These are phyloP conservation scores for Danio tinwini DNA, from an alignment of 2,797 vertebrate species.

Conservation along the genomic window DNA sequence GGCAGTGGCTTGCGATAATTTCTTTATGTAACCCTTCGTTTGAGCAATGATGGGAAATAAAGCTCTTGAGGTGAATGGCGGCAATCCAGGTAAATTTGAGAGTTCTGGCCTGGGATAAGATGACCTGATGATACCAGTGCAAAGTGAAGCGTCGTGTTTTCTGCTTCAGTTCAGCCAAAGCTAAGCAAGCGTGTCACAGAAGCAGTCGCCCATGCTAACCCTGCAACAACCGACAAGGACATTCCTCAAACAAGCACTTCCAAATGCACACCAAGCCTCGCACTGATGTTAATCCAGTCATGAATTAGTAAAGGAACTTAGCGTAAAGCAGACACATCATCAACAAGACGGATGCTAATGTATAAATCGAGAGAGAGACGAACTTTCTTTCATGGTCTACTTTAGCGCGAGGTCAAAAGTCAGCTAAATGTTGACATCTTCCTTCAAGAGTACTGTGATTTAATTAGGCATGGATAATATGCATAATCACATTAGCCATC, in stretches of 20 bases:
- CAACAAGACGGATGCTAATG: conserved; percentile 56
- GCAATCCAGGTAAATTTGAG: conserved; percentile 15
- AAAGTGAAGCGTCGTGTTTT: conserved; percentile 73
- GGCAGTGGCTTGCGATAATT: conserved; percentile 8
- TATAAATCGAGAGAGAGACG: conserved; percentile 56
- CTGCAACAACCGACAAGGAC: conserved; percentile 25
- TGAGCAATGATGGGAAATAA: conserved; percentile 4
- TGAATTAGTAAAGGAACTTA: conserved; percentile 70
- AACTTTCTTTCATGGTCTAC: conserved; percentile 42
- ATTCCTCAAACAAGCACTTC: conserved; percentile 28
- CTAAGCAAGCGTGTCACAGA: conserved; percentile 79
- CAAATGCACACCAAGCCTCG: conserved; percentile 5
- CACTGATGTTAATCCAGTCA: conserved; percentile 72
- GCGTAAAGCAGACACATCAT: conserved; percentile 59
- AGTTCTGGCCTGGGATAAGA: conserved; percentile 53
- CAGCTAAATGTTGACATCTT: conserved; percentile 60
- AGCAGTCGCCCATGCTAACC: conserved; percentile 7
- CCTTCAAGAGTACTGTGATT: conserved; percentile 55
- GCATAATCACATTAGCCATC: conserved; percentile 76
- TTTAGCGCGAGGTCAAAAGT: conserved; percentile 67
- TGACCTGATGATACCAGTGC: conserved; percentile 63
- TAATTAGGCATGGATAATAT: conserved; percentile 72
- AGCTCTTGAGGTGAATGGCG: background rate
- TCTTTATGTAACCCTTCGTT: conserved; percentile 17
- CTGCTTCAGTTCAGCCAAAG: conserved; percentile 74